Evolutionary conservation across 2,888 invertebrate species (phyloP), one percentile per base, ranked within the genome.

Genomic region (Caenorhabditis auriculariae): DNA sequence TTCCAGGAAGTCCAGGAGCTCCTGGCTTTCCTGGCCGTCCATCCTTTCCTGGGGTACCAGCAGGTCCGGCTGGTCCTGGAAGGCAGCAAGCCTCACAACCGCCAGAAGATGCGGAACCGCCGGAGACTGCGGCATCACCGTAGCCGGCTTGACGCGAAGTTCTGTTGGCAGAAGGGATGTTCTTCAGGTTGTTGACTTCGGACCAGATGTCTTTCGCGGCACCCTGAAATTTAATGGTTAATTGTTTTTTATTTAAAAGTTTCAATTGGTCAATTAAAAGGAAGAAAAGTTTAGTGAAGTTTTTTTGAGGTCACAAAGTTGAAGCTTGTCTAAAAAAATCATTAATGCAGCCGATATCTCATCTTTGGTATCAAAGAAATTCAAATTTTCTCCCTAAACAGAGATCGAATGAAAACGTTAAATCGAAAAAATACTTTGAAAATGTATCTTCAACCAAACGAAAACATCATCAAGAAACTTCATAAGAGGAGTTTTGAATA

Each of bases 11-110:
- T 66, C 73, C 75, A 56, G 68, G 62, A 29, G 62, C 60, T 66
- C 69, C 71, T 38, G 75, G 75, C 65, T 69, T 69, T 62, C 75
- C 68, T 52, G 68, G 68, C 28, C 49, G 46, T 58, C 69, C 69
- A 37, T 57, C 58, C 45, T 61, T 69, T 66, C 69, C 69, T 39
- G 69, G 69, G 21, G 64, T 59, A 52, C 71, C 68, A 35, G 68
- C 68, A 53, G 72, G 64, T 65, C 69, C 69, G 45, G 69, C 63
- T 27, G 66, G 59, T 65, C 69, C 69, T 42, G 69, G 66, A 24
- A 77, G 63, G 48, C 77, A 77, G 64, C 78, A 77, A 37, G 72
- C 73, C 38, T 72, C 75, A 56, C 77, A 77, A 52, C 60, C 59
- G 45, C 66, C 66, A 29, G 66, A 55, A 43, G 62, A 41, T 19